Conservation (phyloP, 2,797 vertebrate species). For the Enteromius treurensis region DNA sequence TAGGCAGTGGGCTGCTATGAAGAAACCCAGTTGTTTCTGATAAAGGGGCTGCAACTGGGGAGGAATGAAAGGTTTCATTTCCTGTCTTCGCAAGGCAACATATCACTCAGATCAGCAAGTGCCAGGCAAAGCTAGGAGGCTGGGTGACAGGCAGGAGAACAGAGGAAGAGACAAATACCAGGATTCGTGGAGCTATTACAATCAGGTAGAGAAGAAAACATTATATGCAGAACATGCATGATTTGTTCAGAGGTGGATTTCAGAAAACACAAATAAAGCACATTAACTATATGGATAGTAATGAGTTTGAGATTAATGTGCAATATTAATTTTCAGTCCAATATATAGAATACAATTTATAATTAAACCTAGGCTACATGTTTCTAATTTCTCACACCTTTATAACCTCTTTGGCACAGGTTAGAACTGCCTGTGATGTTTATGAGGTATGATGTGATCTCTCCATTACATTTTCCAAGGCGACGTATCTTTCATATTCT, state of each 20-base stretch:
- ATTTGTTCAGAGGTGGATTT: slow-evolving; percentile 1
- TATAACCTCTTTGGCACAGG: slow-evolving; percentile 8
- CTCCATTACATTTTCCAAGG: slow-evolving; percentile 13
- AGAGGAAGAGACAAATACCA: slow-evolving; percentile 59
- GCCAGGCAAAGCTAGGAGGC: slow-evolving; percentile 57
- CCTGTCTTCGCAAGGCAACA: slow-evolving; percentile 84
- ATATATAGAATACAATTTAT: background rate
- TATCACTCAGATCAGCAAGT: slow-evolving; percentile 61
- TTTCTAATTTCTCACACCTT: slow-evolving; percentile 25
- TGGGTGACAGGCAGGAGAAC: slow-evolving; percentile 64
- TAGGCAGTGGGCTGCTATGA: slow-evolving; percentile 77
- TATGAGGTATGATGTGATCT: slow-evolving; percentile 34
- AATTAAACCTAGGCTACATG: background rate
- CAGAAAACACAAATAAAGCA: background rate
- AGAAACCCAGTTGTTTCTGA: slow-evolving; percentile 76
- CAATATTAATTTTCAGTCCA: background rate
- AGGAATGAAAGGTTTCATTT: slow-evolving; percentile 91
- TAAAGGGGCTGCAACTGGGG: slow-evolving; percentile 84
- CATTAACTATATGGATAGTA: background rate
- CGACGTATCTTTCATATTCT: slow-evolving; percentile 17
- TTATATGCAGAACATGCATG: background rate
- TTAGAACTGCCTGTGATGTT: slow-evolving; percentile 14
- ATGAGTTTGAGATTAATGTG: background rate
- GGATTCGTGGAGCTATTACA: slow-evolving; percentile 27
- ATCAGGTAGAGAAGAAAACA: slow-evolving; percentile 37